These are phyloP conservation scores for Streptopelia turtur DNA, from an alignment of 2,797 vertebrate genomes.

Conservation along the genomic window DNA sequence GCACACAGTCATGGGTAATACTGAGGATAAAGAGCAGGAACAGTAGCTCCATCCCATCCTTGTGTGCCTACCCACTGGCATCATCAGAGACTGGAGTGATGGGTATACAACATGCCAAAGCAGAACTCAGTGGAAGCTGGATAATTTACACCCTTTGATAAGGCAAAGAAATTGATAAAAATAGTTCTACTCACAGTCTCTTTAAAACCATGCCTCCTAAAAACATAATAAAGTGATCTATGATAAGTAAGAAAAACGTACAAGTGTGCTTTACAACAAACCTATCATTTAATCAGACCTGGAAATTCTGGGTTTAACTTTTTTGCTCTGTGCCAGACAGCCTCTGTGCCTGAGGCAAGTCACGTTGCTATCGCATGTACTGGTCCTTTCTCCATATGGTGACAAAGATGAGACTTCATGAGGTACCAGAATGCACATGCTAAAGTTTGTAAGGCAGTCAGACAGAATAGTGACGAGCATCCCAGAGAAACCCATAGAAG, in stretches of 20 bases:
- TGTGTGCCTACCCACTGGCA: background rate
- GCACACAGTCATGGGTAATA: background rate
- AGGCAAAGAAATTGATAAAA: background rate
- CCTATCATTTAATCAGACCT: background rate
- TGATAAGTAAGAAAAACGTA: background rate
- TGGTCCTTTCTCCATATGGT: background rate
- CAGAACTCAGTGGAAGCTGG: background rate
- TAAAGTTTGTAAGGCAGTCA: background rate
- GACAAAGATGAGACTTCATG: background rate
- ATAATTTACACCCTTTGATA: background rate
- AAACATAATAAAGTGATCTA: background rate
- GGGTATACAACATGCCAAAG: background rate
- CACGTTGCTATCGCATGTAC: background rate
- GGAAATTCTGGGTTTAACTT: background rate
- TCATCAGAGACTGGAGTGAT: background rate
- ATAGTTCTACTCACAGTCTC: background rate
- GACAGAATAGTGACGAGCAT: background rate
- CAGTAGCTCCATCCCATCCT: background rate
- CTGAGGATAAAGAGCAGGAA: background rate
- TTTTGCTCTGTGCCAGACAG: constrained; percentile 2
- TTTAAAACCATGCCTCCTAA: background rate
- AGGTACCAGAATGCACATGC: background rate
- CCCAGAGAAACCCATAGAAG: background rate
- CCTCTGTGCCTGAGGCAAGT: background rate
- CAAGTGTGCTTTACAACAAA: background rate